These are phyloP conservation scores for Peromyscus eremicus DNA, from an alignment of 2,797 vertebrate species.

Conservation along the genomic window DNA sequence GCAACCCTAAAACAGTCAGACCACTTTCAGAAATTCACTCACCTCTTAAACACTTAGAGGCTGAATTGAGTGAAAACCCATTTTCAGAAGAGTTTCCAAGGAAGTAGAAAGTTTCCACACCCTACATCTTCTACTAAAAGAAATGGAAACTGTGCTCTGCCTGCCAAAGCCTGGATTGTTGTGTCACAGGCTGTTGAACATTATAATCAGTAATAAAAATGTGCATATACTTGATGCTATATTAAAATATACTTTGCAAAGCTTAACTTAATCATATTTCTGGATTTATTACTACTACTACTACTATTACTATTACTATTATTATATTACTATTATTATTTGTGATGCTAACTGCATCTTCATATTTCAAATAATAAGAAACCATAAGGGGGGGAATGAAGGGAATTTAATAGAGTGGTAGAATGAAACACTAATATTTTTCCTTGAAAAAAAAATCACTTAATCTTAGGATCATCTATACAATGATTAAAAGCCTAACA, in stretches of 20 bases:
- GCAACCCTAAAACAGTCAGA: slow-evolving; percentile 85
- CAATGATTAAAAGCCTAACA: slow-evolving; percentile 15
- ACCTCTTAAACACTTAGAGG: slow-evolving; percentile 92
- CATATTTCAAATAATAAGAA: slow-evolving; percentile 68
- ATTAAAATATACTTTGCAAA: slow-evolving; percentile 82
- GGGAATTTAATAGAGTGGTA: slow-evolving; percentile 32
- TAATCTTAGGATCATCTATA: slow-evolving; percentile 49
- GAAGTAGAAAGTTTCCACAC: slow-evolving; percentile 92
- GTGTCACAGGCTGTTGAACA: slow-evolving; percentile 84
- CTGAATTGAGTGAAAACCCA: slow-evolving; percentile 90
- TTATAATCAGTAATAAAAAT: slow-evolving; percentile 85
- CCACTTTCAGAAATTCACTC: slow-evolving; percentile 90
- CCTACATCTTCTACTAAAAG: slow-evolving; percentile 89
- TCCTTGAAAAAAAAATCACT: slow-evolving; percentile 73
- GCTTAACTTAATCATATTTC: slow-evolving; percentile 69
- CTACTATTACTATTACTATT: not conserved
- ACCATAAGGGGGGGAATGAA: slow-evolving; percentile 40
- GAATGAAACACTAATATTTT: not conserved
- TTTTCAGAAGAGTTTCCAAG: slow-evolving; percentile 92
- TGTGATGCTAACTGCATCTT: slow-evolving; percentile 61
- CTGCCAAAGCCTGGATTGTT: slow-evolving; percentile 88
- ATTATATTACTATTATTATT: not conserved
- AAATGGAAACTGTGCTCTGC: slow-evolving; percentile 87
- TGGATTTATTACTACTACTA: slow-evolving; percentile 61
- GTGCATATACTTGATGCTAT: slow-evolving; percentile 82